Evolutionary conservation across 1,140 invertebrate genomes (phyloP), one percentile per base, ranked within the genome.

Genomic region (Drosophila suzukii): DNA sequence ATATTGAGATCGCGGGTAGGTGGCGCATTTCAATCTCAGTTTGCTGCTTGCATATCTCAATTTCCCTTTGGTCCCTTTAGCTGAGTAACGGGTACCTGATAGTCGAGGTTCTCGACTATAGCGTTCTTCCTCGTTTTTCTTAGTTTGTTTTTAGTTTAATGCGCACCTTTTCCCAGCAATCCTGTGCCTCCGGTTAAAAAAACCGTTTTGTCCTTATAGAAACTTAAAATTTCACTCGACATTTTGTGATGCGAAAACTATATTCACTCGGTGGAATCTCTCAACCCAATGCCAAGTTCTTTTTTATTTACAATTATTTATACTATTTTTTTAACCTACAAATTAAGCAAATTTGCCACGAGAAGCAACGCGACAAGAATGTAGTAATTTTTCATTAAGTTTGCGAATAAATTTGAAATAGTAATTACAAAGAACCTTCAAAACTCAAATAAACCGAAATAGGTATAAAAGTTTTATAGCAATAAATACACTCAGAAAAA

Each of bases 131-230:
- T n/a, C n/a, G n/a, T n/a, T n/a, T n/a, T n/a, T n/a, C n/a, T n/a
- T 15, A 4, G 6, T 32, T 15, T 6, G 36, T 12, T 15, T 6
- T 56, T 8, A 4, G 15, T 20, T 4, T 0, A 3, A 12, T 6
- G 13, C 12, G 20, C 46, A 93, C 93, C 94, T 94, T 96, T 96
- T 6, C 96, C 96, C 81, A 97, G 92, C 91, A 96, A 97, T 70
- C 96, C 96, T 43, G 95, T 96, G 2, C 93, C 95, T 30, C 95
- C 95, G 2, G 95, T 95, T 83, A 95, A 80, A 80, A 97, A 95
- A 43, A 95, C 92, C 73, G 90, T 93, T 82, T 94, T 93, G 39
- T 93, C 92, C 44, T 93, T 93, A 78, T 94, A 96, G 86, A 95
- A 95, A 27, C 91, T 68, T 41, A 93, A 91, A 27, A 96, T 94